Evolutionary conservation across 2,113 vertebrate species (phyloP).

Genomic region (Perca flavescens): DNA sequence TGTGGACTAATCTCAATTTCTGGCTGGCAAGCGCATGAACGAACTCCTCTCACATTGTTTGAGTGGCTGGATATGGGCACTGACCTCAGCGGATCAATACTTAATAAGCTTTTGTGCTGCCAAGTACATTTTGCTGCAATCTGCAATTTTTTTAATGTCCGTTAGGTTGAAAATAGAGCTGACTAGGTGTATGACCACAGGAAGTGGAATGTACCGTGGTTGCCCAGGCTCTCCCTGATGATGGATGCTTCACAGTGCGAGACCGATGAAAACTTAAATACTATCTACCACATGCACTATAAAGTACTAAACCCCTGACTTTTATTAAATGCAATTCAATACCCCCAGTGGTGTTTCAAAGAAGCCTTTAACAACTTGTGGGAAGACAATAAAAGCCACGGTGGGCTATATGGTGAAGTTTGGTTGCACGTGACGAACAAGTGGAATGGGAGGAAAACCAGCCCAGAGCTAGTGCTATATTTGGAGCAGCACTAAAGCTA

Average conservation of each 20-base stretch:
- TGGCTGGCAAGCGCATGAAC: conserved; percentile 68
- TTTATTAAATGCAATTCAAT: conserved; percentile 80
- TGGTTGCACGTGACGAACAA: conserved; percentile 60
- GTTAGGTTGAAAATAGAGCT: conserved; percentile 86
- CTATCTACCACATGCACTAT: conserved; percentile 53
- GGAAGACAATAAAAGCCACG: conserved; percentile 72
- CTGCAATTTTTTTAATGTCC: conserved; percentile 85
- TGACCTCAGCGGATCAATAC: conserved; percentile 85
- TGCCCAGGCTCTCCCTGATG: conserved; percentile 56
- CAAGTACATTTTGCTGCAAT: conserved; percentile 85
- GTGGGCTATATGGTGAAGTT: conserved; percentile 56
- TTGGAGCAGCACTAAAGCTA: conserved; percentile 63
- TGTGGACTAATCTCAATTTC: conserved; percentile 77
- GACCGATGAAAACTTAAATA: conserved; percentile 72
- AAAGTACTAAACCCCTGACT: conserved; percentile 62
- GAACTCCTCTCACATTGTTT: conserved; percentile 73
- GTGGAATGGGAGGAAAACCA: conserved; percentile 52
- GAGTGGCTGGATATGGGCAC: conserved; percentile 79
- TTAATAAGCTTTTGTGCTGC: conserved; percentile 85
- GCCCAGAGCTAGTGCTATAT: conserved; percentile 62
- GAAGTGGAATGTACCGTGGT: conserved; percentile 74
- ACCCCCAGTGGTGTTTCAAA: conserved; percentile 67
- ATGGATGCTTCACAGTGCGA: conserved; percentile 74
- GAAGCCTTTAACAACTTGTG: conserved; percentile 67
- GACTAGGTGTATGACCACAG: conserved; percentile 79